Evolutionary conservation across 2,888 invertebrate genomes (phyloP).

Genomic region (Galerucella nymphaeae): DNA sequence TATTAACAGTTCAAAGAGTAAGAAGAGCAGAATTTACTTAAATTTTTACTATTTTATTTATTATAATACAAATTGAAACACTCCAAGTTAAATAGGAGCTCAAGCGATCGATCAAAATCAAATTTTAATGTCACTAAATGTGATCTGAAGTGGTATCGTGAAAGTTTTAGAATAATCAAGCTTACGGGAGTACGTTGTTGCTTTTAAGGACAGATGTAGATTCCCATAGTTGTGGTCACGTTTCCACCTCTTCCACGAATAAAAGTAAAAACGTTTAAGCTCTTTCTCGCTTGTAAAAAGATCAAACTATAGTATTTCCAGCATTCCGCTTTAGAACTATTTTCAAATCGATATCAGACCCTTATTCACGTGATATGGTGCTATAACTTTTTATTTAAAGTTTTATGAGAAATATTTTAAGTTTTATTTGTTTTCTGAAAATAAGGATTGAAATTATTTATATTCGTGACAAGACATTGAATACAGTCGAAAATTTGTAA

Average conservation of each 20-base stretch:
- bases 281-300: conserved; percentile 22
- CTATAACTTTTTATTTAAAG: conserved; percentile 28
- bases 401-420: conserved; percentile 27
- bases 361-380: conserved; percentile 29
- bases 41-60: no score
- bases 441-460: conserved; percentile 15
- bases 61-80: no score
- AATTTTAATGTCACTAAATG: conserved; percentile 42
- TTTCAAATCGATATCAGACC: conserved; percentile 30
- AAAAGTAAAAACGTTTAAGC: conserved; percentile 23
- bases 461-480: conserved; percentile 2
- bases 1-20: no score
- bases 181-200: conserved; percentile 36
- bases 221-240: conserved; percentile 37
- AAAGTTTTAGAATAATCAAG: conserved; percentile 42
- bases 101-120: conserved; percentile 35
- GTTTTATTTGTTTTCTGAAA: conserved; percentile 17
- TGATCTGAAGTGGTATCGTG: conserved; percentile 33
- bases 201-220: conserved; percentile 35
- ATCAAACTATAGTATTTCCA: conserved; percentile 26
- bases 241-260: conserved; percentile 14
- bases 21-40: no score
- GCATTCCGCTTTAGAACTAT: conserved; percentile 35
- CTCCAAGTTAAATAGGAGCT: background rate
- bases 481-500: no score